These are phyloP conservation scores for Drosophila eugracilis DNA, from an alignment of 1,140 invertebrate species.

Conservation along the genomic window DNA sequence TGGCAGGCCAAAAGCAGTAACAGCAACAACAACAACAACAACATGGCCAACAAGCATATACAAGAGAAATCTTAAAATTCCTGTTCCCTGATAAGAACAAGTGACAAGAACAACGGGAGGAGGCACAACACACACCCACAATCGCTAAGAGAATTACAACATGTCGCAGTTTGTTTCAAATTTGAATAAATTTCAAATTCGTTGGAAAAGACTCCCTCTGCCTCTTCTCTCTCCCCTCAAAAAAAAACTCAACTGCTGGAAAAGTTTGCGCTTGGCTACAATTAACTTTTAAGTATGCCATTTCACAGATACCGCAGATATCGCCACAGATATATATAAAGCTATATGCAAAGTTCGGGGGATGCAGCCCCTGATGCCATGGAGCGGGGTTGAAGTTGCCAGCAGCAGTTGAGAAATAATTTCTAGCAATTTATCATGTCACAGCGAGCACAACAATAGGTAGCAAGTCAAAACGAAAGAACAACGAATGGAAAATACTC, in stretches of 20 bases:
- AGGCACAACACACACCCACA: constrained; percentile 23
- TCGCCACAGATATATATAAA: constrained; percentile 52
- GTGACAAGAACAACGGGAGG: constrained; percentile 33
- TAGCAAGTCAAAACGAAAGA: too few species aligned
- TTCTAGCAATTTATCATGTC: constrained; percentile 84
- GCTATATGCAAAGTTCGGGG: constrained; percentile 42
- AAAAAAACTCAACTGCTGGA: background rate
- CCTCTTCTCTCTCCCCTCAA: background rate
- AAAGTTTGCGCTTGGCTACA: constrained; percentile 72
- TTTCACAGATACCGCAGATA: constrained; percentile 81
- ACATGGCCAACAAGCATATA: constrained; percentile 7
- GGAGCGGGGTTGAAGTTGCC: constrained; percentile 26
- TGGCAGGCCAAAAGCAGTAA: constrained; percentile 40
- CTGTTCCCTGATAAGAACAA: constrained; percentile 27
- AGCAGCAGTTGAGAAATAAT: constrained; percentile 74
- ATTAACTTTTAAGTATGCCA: constrained; percentile 84
- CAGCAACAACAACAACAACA: too few species aligned
- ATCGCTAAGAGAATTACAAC: constrained; percentile 71
- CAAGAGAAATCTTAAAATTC: constrained; percentile 19
- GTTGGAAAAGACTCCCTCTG: constrained; percentile 28
- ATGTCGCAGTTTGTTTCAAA: constrained; percentile 73
- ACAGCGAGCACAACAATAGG: constrained; percentile 21
- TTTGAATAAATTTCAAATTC: constrained; percentile 80
- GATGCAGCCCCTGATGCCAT: background rate
- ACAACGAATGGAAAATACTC: too few species aligned